Evolutionary conservation across 2,888 invertebrate genomes (phyloP).

Genomic region (Parapristionchus giblindavisi): DNA sequence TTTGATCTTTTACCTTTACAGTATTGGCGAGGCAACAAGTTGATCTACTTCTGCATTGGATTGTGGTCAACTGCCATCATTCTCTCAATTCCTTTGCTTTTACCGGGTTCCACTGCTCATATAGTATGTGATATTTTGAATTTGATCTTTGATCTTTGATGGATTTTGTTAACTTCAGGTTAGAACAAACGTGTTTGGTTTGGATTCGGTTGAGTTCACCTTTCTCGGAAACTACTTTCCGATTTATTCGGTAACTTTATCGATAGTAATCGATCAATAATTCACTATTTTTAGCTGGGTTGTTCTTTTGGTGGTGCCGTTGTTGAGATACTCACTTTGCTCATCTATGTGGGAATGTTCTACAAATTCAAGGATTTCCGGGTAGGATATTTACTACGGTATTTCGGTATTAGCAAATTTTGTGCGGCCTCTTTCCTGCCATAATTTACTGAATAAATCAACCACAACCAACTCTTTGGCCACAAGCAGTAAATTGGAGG

Average conservation of each 20-base stretch:
- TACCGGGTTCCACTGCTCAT: slow-evolving; percentile 6
- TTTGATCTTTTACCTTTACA: background rate
- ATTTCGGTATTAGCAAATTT: too few species aligned
- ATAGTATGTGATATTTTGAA: background rate
- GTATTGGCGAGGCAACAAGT: slow-evolving; percentile 6
- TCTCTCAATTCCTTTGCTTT: background rate
- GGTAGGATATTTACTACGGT: too few species aligned
- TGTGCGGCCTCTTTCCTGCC: too few species aligned
- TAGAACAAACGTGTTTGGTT: background rate
- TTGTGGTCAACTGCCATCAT: background rate
- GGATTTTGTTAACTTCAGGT: background rate
- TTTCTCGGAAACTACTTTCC: background rate
- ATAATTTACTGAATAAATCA: too few species aligned
- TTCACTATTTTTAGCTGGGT: background rate
- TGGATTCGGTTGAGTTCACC: background rate
- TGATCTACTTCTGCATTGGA: background rate
- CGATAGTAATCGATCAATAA: background rate
- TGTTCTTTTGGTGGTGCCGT: background rate
- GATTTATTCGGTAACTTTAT: background rate
- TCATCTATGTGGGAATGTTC: slow-evolving; percentile 7
- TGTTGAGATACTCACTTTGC: background rate
- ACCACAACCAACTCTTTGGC: too few species aligned
- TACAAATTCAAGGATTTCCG: slow-evolving; percentile 18
- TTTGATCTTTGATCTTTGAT: background rate
- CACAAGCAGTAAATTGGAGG: too few species aligned